These are phyloP conservation scores for Paragorgia papillata DNA, from an alignment of 92 coral and sea anemone genomes.

Conservation along the genomic window DNA sequence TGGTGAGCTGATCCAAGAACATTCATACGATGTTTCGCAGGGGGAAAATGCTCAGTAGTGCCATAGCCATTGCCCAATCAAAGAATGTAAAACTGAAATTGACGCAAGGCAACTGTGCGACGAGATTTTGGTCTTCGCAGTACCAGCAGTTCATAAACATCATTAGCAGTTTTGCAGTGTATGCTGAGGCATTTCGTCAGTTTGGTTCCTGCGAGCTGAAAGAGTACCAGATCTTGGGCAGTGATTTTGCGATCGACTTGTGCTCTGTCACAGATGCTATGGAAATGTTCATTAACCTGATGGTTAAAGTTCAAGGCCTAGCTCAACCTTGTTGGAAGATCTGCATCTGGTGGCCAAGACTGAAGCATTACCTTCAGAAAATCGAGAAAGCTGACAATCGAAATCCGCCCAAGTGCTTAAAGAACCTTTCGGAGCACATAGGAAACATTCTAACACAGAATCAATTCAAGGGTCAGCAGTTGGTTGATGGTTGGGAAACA, in stretches of 20 bases:
- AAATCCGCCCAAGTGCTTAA: not conserved
- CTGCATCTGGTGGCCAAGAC: conserved; percentile 25
- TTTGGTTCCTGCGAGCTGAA: conserved; percentile 22
- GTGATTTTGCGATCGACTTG: conserved; percentile 15
- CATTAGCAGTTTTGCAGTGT: not conserved
- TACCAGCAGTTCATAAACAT: conserved; percentile 1
- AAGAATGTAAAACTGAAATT: conserved; percentile 11
- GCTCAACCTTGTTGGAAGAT: conserved; percentile 16
- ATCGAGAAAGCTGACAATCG: not conserved
- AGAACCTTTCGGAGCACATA: not conserved
- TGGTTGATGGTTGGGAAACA: not conserved
- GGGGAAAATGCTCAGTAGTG: conserved; percentile 35
- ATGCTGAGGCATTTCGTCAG: conserved; percentile 7
- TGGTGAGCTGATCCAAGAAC: conserved; percentile 21
- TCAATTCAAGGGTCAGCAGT: not conserved
- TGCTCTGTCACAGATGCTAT: conserved; percentile 4
- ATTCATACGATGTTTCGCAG: conserved; percentile 21
- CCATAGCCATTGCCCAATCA: not conserved
- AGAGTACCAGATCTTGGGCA: conserved; percentile 21
- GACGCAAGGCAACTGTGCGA: conserved; percentile 20
- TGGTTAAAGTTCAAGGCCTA: conserved; percentile 14
- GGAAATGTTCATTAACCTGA: conserved; percentile 23
- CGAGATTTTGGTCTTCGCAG: conserved; percentile 34
- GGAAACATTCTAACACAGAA: not conserved
- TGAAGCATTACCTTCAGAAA: not conserved